Base-by-base conservation (phyloP, 2,113 vertebrate genomes). In the Pomatostomus ruficeps region DNA sequence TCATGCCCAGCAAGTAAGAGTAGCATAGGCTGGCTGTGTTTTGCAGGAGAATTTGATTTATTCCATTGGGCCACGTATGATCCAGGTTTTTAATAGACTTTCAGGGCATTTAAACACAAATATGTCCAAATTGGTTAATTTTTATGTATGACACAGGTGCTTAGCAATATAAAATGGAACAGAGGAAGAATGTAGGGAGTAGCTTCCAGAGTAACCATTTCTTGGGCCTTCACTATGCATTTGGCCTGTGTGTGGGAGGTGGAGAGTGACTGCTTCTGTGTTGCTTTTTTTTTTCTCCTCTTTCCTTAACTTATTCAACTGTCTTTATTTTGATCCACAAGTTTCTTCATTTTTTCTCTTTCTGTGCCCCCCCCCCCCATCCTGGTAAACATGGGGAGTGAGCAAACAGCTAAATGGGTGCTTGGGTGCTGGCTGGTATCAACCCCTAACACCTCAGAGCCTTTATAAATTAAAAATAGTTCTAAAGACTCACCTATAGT, bases 1-100 rank as follows among this genome's bases (percentile, higher is more conserved):
- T 84, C 51, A 77, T 66, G 36, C 55, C 28, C 48, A 87, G 51
- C 0, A 1, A 72, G 19, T 79, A 72, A 74, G 31, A 70, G 20
- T n/a, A 87, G 42, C n/a, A 23, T 42, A 57, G 25, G 2, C 28
- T 80, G 51, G 7, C 63, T 86, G n/a, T 77, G 59, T 80, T 89
- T 91, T 89, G 42, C 38, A 74, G 57, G 23, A 74, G 22, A 73
- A 66, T 89, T 80, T 35, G 6, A 57, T 93, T 89, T 93, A 36
- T 89, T 65, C 11, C 15, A 8, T 31, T 43, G 42, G 33, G 20
- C 36, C 40, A 42, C 33, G 13, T 55, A 43, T 76, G n/a, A 68
- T 65, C n/a, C 33, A 65, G 31, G 3, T 45, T 89, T 92, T 80
- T 48, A 68, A 73, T 35, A 58, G 42, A 18, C 20, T 9, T 29